Conservation (phyloP, 2,888 invertebrate genomes). For the Thera obeliscata region DNA sequence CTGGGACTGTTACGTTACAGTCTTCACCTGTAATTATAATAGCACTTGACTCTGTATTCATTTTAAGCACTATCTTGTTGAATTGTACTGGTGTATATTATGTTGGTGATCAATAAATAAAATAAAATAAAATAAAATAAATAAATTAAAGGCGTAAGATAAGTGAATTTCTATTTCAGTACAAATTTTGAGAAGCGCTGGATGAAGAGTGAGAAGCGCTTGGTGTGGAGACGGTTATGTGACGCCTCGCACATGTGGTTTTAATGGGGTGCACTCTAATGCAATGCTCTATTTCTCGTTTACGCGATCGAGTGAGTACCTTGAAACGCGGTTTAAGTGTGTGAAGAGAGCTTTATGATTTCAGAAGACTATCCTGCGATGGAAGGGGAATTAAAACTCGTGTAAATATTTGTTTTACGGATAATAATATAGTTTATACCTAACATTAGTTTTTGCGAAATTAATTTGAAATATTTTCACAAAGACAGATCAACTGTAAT, state of each 20-base stretch:
- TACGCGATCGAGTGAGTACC: conserved; percentile 60
- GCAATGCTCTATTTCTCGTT: conserved; percentile 67
- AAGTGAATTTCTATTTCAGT: conserved; percentile 1
- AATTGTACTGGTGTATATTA: too few relatives aligned
- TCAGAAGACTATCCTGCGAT: conserved; percentile 13
- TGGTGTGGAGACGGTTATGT: conserved; percentile 52
- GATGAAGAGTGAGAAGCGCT: conserved; percentile 56
- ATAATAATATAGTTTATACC: too few relatives aligned
- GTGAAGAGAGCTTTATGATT: conserved; percentile 25
- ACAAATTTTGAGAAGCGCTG: conserved; percentile 55
- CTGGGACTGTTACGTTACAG: too few relatives aligned
- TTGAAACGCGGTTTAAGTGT: conserved; percentile 48
- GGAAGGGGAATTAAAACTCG: not conserved
- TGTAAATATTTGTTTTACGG: too few relatives aligned
- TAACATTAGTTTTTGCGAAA: too few relatives aligned
- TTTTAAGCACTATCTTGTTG: too few relatives aligned
- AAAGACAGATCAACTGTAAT: too few relatives aligned
- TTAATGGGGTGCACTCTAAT: conserved; percentile 78
- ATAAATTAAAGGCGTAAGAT: not conserved
- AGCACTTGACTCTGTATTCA: too few relatives aligned
- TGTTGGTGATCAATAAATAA: too few relatives aligned
- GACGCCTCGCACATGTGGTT: conserved; percentile 76
- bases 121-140: not conserved
- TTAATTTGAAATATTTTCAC: too few relatives aligned
- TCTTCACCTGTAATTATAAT: too few relatives aligned